These are phyloP conservation scores for Scatophagus argus DNA, from an alignment of 2,113 vertebrate genomes.

Conservation along the genomic window DNA sequence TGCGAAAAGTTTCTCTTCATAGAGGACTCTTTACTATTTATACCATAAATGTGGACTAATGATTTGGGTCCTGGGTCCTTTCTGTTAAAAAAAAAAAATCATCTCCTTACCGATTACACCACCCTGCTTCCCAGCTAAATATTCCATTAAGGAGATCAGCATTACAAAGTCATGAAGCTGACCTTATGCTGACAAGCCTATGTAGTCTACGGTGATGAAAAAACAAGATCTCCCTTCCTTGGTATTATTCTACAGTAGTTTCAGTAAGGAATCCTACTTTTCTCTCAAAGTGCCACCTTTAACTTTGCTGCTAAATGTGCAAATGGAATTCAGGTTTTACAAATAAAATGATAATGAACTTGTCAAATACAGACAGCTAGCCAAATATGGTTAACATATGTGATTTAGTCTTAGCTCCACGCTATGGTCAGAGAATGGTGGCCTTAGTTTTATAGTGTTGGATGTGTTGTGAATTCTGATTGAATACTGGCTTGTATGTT, in stretches of 20 bases:
- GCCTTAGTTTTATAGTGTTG: background rate
- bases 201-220: background rate
- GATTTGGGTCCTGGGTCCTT: constrained; percentile 1
- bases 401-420: background rate
- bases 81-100: background rate
- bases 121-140: too few relatives aligned
- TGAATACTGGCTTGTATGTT: constrained; percentile 6
- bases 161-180: background rate
- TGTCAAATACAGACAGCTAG: background rate
- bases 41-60: background rate
- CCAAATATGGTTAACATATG: background rate
- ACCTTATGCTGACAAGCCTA: background rate
- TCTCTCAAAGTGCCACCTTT: background rate
- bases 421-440: background rate
- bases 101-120: background rate
- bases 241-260: background rate
- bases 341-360: background rate
- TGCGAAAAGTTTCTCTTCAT: background rate
- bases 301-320: background rate
- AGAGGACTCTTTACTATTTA: too few relatives aligned
- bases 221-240: background rate
- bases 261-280: background rate
- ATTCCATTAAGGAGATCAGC: background rate
- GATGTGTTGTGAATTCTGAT: constrained; percentile 18
- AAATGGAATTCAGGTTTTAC: background rate